phyloP scores from a whole-genome alignment of 2,113 vertebrate genomes.

The Trichechus manatus region DNA sequence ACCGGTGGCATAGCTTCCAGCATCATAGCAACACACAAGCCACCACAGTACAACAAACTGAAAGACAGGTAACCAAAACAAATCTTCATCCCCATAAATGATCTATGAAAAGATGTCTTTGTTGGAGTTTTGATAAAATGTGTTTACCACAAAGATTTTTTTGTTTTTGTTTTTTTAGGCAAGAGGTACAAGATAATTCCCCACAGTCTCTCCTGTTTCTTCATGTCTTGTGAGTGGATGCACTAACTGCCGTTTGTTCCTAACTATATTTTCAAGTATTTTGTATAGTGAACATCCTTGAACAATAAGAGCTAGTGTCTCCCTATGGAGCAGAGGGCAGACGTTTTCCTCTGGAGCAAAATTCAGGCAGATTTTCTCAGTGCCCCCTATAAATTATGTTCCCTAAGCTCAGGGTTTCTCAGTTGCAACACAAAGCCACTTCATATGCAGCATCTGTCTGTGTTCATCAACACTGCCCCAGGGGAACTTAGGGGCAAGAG shows the following conservation, averaged over 20 bases:
- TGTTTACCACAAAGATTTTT: background rate
- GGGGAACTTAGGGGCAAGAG: background rate
- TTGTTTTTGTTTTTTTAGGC: background rate
- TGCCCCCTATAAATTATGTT: background rate
- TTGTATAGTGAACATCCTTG: background rate
- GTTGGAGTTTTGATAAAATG: background rate
- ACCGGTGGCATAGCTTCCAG: background rate
- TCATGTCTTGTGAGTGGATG: background rate
- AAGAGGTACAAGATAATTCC: background rate
- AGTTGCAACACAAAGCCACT: background rate
- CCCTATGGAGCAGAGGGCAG: background rate
- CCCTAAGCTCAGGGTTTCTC: background rate
- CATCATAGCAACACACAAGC: background rate
- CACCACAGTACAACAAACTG: background rate
- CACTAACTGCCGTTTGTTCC: background rate
- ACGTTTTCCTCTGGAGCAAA: background rate
- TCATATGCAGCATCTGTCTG: background rate
- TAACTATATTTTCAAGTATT: slow-evolving; percentile 1
- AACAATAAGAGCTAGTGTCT: background rate
- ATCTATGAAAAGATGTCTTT: background rate
- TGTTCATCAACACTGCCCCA: background rate
- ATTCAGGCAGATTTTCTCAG: background rate
- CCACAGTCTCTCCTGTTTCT: background rate
- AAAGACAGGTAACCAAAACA: background rate
- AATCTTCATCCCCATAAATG: background rate